Percentiles rank a stretch among this genome's conserved stretches.
These are phyloP conservation scores for Pituophis catenifer DNA, from an alignment of 2,113 vertebrate genomes.

Conservation along the genomic window DNA sequence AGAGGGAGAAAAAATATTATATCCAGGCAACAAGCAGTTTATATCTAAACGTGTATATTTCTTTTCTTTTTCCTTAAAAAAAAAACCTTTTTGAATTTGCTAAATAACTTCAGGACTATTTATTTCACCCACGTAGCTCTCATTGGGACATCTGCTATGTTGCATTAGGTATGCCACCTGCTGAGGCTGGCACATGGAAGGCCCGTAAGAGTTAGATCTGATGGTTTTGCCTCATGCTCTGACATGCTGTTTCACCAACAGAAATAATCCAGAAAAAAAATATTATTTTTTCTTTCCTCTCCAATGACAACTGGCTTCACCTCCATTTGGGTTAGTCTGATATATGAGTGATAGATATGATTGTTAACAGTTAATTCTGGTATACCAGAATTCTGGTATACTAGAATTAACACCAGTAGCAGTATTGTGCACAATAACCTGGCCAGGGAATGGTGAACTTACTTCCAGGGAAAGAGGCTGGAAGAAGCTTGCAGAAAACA, in stretches of 20 bases:
- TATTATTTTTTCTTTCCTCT: background rate
- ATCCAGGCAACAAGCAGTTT: background rate
- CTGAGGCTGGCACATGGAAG: slow-evolving; percentile 17
- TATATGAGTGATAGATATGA: background rate
- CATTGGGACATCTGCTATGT: slow-evolving; percentile 18
- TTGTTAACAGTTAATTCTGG: too few relatives aligned
- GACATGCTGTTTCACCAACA: background rate
- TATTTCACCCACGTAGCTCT: slow-evolving; percentile 16
- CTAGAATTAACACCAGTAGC: background rate
- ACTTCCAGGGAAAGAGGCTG: background rate
- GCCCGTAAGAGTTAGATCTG: background rate
- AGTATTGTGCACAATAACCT: background rate
- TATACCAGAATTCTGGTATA: background rate
- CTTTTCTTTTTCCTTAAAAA: background rate
- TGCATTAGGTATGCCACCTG: slow-evolving; percentile 3
- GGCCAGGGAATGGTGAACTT: background rate
- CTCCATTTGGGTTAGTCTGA: background rate
- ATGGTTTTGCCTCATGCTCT: background rate
- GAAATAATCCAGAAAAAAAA: background rate
- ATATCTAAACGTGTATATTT: background rate
- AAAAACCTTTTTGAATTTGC: background rate
- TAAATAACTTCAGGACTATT: background rate
- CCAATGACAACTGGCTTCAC: background rate
- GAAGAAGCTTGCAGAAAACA: background rate
- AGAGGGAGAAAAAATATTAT: background rate